Evolutionary conservation across 2,113 vertebrate genomes (phyloP), one percentile per base, ranked within the genome.

Genomic region (Mastomys natalensis): DNA sequence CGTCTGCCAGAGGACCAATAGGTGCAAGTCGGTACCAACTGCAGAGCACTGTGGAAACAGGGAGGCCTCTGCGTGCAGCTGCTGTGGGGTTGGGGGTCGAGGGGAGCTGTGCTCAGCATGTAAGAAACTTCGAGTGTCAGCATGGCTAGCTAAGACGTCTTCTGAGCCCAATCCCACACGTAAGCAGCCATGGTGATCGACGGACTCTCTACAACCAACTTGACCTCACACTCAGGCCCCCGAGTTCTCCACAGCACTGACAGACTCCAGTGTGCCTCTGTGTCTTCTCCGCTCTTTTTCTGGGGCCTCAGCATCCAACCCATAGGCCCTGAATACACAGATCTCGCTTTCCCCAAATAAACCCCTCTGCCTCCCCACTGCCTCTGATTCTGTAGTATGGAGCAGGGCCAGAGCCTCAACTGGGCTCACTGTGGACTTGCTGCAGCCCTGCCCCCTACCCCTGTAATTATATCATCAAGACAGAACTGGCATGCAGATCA

Each of bases 341-440:
- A 78, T 5, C 60, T 51, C 43, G 24, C 26, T 73, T 45, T 74
- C 29, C 62, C 24, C 72, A 34, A 21, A 40, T 1, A 15, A 48
- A 76, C 53, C 22, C 45, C 37, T 12, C 4, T 7, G 15, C 0
- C 21, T 34, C 66, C 34, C 0, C 19, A 17, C 72, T 16, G 17
- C 12, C 0, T 2, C 34, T 31, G 5, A 1, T 17, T 51, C n/a
- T 34, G 31, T 72, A 19, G 6, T 26, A 26, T 17, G 55, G n/a
- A 43, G 55, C 37, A 12, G 37, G 37, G 77, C 40, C 5, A 0
- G 22, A 34, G 53, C 8, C 24, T 43, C 22, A 7, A 2, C 82
- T 8, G 19, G 24, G 43, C 34, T 7, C 1, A 0, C 4, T 0
- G 26, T 0, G 45, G 66, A 5, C 6, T 10, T 0, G 7, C 66